phyloP scores from a whole-genome alignment of 2,113 vertebrate genomes.

The Indri indri region DNA sequence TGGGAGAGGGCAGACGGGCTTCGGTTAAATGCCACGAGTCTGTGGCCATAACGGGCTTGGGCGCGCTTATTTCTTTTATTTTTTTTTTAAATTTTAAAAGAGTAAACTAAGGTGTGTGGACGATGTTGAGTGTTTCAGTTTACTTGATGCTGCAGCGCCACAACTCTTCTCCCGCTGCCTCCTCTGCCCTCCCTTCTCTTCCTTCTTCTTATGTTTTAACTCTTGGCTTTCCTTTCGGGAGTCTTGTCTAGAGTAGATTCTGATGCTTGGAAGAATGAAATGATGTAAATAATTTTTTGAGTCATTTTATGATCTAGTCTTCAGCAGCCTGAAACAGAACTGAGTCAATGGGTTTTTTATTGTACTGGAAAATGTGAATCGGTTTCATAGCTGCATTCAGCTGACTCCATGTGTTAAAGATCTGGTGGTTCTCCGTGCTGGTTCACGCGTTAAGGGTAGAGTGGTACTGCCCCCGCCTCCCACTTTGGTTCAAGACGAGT shows the following conservation, averaged over 20 bases:
- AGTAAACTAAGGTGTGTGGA: not conserved
- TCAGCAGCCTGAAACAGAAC: slow-evolving; percentile 45
- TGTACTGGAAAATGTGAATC: slow-evolving; percentile 63
- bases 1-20: not conserved
- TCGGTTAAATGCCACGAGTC: not conserved
- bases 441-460: not conserved
- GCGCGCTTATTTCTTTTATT: not conserved
- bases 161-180: not conserved
- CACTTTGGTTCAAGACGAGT: not conserved
- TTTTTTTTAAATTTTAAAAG: not conserved
- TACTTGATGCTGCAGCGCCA: not conserved
- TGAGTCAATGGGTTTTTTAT: slow-evolving; percentile 30
- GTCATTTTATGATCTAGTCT: not conserved
- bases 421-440: not conserved
- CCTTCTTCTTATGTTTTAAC: slow-evolving; percentile 48
- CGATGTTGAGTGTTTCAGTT: not conserved
- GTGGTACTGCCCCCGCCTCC: too few species aligned
- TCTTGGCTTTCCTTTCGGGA: slow-evolving; percentile 26
- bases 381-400: not conserved
- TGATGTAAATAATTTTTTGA: not conserved
- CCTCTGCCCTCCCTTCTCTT: not conserved
- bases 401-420: not conserved
- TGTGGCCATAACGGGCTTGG: not conserved
- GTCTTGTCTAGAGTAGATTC: not conserved
- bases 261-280: slow-evolving; percentile 22